Conservation (phyloP, 2,113 vertebrate species). For the Planiliza haematocheilus region DNA sequence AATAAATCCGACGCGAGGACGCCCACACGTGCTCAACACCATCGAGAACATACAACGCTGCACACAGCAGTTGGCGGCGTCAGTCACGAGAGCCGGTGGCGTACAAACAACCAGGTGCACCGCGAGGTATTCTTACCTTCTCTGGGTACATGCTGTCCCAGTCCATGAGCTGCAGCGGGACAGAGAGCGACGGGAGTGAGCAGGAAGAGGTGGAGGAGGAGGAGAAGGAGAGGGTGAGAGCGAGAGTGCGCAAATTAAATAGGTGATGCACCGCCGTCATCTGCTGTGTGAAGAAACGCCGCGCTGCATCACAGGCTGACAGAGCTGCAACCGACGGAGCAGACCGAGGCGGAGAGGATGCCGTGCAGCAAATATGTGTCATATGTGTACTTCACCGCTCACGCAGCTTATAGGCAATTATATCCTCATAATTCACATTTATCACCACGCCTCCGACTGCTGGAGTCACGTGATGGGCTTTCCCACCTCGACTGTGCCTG, state of each 20-base stretch:
- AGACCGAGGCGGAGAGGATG: background rate
- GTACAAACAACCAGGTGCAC: slow-evolving; percentile 25
- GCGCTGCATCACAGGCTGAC: slow-evolving; percentile 17
- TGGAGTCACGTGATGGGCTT: background rate
- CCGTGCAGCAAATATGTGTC: background rate
- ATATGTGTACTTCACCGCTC: background rate
- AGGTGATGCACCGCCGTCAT: slow-evolving; percentile 50
- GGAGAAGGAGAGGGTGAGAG: slow-evolving; percentile 13
- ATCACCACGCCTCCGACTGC: background rate
- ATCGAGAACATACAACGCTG: slow-evolving; percentile 24
- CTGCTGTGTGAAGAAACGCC: slow-evolving; percentile 15
- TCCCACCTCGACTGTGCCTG: no score
- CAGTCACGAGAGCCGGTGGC: background rate
- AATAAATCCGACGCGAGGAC: slow-evolving; percentile 54
- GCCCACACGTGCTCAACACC: slow-evolving; percentile 33
- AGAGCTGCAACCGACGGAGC: background rate
- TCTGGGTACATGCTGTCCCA: slow-evolving; percentile 72
- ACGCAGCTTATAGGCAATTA: background rate
- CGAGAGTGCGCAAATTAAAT: slow-evolving; percentile 33
- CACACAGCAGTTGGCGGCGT: slow-evolving; percentile 24
- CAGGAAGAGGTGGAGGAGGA: slow-evolving; percentile 23
- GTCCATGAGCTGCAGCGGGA: slow-evolving; percentile 24
- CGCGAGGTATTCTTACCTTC: slow-evolving; percentile 65
- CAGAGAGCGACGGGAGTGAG: slow-evolving; percentile 14
- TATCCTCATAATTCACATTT: background rate